Evolutionary conservation across 2,113 vertebrate genomes (phyloP), one percentile per base, ranked within the genome.

Genomic region (Gallinago jamesoni): DNA sequence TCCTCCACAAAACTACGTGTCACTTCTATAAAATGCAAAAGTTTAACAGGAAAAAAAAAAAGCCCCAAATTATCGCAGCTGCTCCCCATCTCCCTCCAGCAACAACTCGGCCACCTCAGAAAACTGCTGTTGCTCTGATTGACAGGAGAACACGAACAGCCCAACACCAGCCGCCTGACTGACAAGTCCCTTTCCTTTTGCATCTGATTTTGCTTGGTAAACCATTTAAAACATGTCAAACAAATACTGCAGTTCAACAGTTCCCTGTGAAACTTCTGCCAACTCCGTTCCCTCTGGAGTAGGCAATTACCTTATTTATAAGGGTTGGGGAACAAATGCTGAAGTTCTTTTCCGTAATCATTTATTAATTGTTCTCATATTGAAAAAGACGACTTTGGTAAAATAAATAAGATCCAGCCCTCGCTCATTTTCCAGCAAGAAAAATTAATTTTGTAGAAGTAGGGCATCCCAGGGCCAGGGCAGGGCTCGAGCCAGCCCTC

Each of bases 321-420:
- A 56, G n/a, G 52, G 45, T 28, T 70, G 72, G 33, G 75, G 82
- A 88, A 69, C 35, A 80, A 95, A 90, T 18, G 35, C 56, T 30
- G 60, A 43, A 80, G 56, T 93, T 93, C 72, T 95, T 85, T 45
- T 53, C 72, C 39, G 28, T 90, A 94, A 92, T 94, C 2, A 85
- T 78, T 84, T 88, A 91, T 95, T 97, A 97, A 95, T 95, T 80
- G 90, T 27, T 93, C 75, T 81, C 96, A 94, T 63, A 90, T 53
- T 95, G 94, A 93, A 95, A 92, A 90, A 90, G 43, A 17, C 37
- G 7, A 62, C 81, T 91, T 93, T 14, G 70, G 67, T 62, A 69
- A 91, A 84, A 87, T 63, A 92, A 96, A 77, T 84, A 79, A 72
- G 70, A 94, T 76, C 57, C 76, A 95, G 53, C 20, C 37, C 25